Percentiles rank a stretch among this genome's conserved stretches.
Evolutionary conservation across 2,797 vertebrate species (phyloP).

Genomic region (Cossypha niveicapilla): DNA sequence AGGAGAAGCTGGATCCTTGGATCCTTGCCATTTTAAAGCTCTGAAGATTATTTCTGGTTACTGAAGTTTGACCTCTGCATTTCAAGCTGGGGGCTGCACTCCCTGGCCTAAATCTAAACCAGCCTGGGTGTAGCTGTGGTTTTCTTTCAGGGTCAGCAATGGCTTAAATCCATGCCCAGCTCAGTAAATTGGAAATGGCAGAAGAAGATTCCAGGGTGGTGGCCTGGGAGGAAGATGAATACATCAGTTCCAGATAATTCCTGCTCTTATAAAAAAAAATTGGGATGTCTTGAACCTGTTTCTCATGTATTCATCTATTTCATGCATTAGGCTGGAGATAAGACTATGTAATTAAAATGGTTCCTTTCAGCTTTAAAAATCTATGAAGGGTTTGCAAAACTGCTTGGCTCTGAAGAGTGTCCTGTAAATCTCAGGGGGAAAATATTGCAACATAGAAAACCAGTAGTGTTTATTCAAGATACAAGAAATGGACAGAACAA

Average conservation of each 20-base stretch:
- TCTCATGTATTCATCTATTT: not conserved
- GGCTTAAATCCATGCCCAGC: constrained; percentile 43
- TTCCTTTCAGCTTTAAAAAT: not conserved
- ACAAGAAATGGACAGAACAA: not conserved
- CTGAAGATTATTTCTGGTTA: constrained; percentile 43
- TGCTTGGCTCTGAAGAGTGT: not conserved
- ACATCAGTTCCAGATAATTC: constrained; percentile 33
- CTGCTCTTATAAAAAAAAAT: not conserved
- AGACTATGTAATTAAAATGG: not conserved
- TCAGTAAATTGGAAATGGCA: constrained; percentile 54
- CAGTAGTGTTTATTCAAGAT: not conserved
- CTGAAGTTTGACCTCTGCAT: constrained; percentile 39
- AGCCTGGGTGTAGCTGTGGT: not conserved
- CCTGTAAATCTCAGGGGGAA: not conserved
- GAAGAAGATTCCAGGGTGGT: constrained; percentile 29
- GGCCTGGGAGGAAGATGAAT: constrained; percentile 20
- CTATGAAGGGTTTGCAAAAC: not conserved
- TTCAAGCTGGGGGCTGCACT: constrained; percentile 8
- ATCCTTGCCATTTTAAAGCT: constrained; percentile 26
- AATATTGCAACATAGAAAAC: not conserved
- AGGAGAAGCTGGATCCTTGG: constrained; percentile 16
- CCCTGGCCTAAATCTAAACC: constrained; percentile 51
- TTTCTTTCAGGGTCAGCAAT: constrained; percentile 49
- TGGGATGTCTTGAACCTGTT: not conserved
- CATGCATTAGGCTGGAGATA: not conserved